A percentile compares a stretch with the other conserved stretches of the same genome.
Conservation (phyloP, 2,113 vertebrate species). For the Halichoerus grypus region DNA sequence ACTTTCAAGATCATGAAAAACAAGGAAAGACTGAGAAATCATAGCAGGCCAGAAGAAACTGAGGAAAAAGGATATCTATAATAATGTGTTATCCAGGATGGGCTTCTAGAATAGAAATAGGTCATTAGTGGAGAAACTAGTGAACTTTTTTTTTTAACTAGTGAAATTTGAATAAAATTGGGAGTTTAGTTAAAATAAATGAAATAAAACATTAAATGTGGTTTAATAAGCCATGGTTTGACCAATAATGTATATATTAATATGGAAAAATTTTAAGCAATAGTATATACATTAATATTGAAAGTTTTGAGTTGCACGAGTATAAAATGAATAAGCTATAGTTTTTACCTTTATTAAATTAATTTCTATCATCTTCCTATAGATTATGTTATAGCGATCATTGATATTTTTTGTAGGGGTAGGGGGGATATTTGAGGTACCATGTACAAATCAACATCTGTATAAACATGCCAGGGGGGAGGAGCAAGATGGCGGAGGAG, state of each 20-base stretch:
- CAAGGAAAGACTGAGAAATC: not conserved
- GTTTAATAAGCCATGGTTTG: not conserved
- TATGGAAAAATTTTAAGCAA: not conserved
- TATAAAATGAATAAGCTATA: not conserved
- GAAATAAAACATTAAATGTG: not conserved
- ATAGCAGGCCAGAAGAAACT: not conserved
- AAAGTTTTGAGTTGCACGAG: not conserved
- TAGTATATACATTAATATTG: not conserved
- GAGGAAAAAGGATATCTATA: not conserved
- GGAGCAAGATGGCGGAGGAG: too few species aligned
- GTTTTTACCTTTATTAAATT: not conserved
- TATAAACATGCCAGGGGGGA: not conserved
- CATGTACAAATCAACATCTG: not conserved
- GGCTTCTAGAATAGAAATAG: not conserved
- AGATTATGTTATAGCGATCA: not conserved
- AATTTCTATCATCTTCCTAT: not conserved
- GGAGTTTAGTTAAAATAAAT: not conserved
- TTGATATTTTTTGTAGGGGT: not conserved
- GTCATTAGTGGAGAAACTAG: not conserved
- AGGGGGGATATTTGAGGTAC: not conserved
- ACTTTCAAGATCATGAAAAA: not conserved
- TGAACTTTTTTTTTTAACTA: not conserved
- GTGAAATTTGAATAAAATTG: not conserved
- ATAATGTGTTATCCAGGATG: not conserved
- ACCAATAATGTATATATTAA: not conserved